Conservation (phyloP, 2,113 vertebrate species). For the Sakesphorus luctuosus region DNA sequence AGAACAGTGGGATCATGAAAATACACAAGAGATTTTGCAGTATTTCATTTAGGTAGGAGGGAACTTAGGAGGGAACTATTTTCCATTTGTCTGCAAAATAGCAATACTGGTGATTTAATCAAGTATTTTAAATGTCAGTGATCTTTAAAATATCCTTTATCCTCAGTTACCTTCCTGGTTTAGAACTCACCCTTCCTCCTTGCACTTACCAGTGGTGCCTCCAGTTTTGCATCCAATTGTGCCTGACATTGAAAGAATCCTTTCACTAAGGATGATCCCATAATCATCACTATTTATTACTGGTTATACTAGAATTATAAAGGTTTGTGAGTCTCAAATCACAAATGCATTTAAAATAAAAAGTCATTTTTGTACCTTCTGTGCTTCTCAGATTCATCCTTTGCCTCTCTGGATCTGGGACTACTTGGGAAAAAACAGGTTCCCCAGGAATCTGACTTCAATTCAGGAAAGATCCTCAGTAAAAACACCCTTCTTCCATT, state of each 20-base stretch:
- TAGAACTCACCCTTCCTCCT: not conserved
- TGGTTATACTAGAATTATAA: not conserved
- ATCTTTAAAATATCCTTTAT: not conserved
- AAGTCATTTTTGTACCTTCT: not conserved
- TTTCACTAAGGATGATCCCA: not conserved
- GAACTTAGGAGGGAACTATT: not conserved
- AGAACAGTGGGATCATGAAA: not conserved
- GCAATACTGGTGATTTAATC: not conserved
- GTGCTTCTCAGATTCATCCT: not conserved
- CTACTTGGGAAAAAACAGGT: not conserved
- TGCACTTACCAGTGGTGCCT: not conserved
- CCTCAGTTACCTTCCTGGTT: not conserved
- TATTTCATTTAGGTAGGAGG: not conserved
- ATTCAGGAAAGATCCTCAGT: not conserved
- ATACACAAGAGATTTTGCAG: not conserved
- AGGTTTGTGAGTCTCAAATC: not conserved
- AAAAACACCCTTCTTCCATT: not conserved
- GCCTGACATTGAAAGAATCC: not conserved
- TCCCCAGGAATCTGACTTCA: not conserved
- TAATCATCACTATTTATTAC: not conserved
- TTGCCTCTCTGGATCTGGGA: not conserved
- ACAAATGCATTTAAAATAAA: not conserved
- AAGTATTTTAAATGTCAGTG: not conserved
- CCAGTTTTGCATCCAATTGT: not conserved
- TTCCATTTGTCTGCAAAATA: not conserved